Conservation (phyloP, 2,113 vertebrate species). For the Carollia perspicillata region DNA sequence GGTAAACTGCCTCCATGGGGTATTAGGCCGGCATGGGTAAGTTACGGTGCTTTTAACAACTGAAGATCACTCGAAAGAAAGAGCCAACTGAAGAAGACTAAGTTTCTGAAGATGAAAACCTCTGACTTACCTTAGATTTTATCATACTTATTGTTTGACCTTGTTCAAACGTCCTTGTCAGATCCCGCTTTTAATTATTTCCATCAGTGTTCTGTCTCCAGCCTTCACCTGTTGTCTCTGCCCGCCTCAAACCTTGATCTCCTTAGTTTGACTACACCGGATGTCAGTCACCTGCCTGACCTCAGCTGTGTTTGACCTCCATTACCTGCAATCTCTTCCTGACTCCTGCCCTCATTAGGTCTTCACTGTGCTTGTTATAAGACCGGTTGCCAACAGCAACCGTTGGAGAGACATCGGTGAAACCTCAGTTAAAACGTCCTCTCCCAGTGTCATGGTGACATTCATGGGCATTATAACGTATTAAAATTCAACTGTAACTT, state of each 20-base stretch:
- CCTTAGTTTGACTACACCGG: not conserved
- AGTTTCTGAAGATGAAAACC: not conserved
- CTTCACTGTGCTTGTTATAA: not conserved
- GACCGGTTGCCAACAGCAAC: conserved; percentile 41
- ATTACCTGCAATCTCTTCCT: conserved; percentile 45
- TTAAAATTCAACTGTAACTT: not conserved
- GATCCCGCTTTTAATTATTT: not conserved
- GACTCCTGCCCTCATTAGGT: conserved; percentile 45
- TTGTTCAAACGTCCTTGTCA: conserved; percentile 7
- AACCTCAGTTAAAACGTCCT: not conserved
- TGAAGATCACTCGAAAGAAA: not conserved
- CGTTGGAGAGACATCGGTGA: not conserved
- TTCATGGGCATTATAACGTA: not conserved
- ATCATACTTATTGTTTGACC: not conserved
- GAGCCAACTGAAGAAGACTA: not conserved
- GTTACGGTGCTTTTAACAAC: not conserved
- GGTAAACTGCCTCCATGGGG: not conserved
- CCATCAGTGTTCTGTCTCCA: not conserved
- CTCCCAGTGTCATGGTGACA: not conserved
- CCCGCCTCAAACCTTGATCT: not conserved
- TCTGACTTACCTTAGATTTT: not conserved
- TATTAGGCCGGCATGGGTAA: not conserved
- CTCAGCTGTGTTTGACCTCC: conserved; percentile 21
- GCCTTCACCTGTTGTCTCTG: conserved; percentile 35
- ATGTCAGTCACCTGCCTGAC: not conserved